Evolutionary conservation across 2,888 invertebrate genomes (phyloP).

Genomic region (Augochlorella aurata): DNA sequence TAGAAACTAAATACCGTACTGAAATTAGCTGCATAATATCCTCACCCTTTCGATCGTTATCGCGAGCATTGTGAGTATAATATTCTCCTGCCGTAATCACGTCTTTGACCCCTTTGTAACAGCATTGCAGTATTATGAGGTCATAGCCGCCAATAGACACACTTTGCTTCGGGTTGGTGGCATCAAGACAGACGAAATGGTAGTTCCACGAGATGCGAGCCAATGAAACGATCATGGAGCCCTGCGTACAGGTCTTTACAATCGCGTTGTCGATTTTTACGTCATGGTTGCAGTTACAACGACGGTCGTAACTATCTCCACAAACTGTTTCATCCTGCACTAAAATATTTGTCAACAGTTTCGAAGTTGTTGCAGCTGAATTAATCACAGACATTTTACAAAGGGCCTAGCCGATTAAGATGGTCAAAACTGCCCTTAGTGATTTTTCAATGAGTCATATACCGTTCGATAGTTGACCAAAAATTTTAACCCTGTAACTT

Average conservation of each 20-base stretch:
- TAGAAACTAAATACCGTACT: not conserved
- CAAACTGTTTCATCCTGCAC: too few species aligned
- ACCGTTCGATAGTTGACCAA: too few species aligned
- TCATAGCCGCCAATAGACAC: not conserved
- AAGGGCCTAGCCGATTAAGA: too few species aligned
- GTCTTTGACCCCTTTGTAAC: not conserved
- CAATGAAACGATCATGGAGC: not conserved
- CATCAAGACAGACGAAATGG: not conserved
- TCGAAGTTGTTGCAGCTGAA: too few species aligned
- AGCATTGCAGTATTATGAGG: not conserved
- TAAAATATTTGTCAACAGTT: too few species aligned
- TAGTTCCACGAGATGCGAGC: not conserved
- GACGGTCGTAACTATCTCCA: too few species aligned
- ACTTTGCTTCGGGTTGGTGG: not conserved
- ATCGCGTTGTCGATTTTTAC: not conserved
- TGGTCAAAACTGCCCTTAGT: too few species aligned
- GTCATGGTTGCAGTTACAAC: not conserved
- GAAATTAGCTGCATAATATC: not conserved
- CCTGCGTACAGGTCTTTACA: not conserved
- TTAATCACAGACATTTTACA: too few species aligned
- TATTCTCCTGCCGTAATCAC: not conserved
- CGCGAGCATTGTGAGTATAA: not conserved
- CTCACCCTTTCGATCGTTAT: constrained; percentile 1
- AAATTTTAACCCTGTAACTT: too few species aligned
- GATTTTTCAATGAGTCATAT: too few species aligned